Base-by-base conservation (phyloP, 2,888 invertebrate species). In the Vesta saturnalis region DNA sequence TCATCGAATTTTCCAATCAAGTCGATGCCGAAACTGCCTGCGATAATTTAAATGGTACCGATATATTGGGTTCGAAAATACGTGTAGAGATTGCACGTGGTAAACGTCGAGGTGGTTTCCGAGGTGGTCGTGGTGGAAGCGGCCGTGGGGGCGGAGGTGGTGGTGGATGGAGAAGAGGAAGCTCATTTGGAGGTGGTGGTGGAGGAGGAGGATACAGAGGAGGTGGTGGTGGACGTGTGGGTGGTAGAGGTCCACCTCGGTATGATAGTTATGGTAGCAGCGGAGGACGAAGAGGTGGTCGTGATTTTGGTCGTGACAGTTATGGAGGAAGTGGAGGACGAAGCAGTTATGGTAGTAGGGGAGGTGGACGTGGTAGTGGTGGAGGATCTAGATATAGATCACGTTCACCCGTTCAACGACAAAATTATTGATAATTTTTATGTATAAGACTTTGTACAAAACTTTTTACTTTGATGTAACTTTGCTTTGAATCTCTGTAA, bases 11-110 rank as follows among this genome's bases (percentile, higher is more conserved):
- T 85, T 91, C 92, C 83, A 94, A 92, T 85, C 89, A 91, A 83
- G 91, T 92, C 81, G 95, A 96, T 85, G 96, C 96, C 43, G 94
- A 95, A 83, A 91, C 93, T 80, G 96, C 96, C 72, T 94, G 95
- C 86, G 92, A 91, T 84, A 92, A 91, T 80, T 89, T 96, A 86
- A 95, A 96, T 80, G 95, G 95, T 73, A 91, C 92, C 74, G 94
- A 94, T 84, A 89, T 95, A 81, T 87, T 94, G 86, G 95, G 95
- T 77, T 92, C 93, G 77, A 94, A 94, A 80, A 86, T 96, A 74
- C 89, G 95, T 79, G 95, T 96, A 70, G 95, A 96, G 86, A 91
- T 95, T 78, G 94, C 94, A 66, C 90, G 94, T 75, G 93, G 93
- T 77, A 89, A 93, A 73, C 91, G 92, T 72, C 89, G 93, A 55